Conservation (phyloP, 2,888 invertebrate species). For the Myopa tessellatipennis region DNA sequence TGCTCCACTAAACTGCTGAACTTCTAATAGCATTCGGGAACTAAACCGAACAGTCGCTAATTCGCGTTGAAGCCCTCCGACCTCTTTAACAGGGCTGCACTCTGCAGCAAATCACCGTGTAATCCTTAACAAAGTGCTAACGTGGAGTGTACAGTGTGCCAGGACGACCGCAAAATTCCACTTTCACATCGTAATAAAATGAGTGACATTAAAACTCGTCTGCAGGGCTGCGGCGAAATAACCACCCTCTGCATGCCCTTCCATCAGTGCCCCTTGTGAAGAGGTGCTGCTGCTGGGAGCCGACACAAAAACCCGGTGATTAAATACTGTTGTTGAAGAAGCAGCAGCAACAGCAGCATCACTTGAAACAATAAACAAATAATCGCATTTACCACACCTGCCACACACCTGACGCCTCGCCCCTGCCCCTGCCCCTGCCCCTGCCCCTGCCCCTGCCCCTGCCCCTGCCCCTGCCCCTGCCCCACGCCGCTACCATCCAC, state of each 20-base stretch:
- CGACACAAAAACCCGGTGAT: constrained; percentile 15
- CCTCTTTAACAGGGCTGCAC: background rate
- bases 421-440: background rate
- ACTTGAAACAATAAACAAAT: constrained; percentile 35
- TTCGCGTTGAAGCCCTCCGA: background rate
- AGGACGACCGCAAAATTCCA: constrained; percentile 24
- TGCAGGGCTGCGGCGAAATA: background rate
- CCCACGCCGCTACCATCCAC: too few relatives aligned
- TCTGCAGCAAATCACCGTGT: constrained; percentile 24
- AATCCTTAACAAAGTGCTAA: constrained; percentile 23
- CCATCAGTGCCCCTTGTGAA: background rate
- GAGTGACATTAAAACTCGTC: constrained; percentile 28
- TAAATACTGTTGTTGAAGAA: constrained; percentile 9
- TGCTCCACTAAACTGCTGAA: background rate
- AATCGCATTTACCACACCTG: constrained; percentile 31
- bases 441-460: background rate
- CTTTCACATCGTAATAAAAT: constrained; percentile 35
- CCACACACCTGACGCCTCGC: background rate
- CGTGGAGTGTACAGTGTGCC: background rate
- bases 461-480: too few relatives aligned
- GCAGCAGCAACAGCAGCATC: background rate
- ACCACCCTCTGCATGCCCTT: background rate
- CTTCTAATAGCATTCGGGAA: background rate
- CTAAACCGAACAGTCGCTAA: background rate
- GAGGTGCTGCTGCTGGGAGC: background rate